phyloP scores from a whole-genome alignment of 2,797 vertebrate species.

The Gallinago nigripennis region DNA sequence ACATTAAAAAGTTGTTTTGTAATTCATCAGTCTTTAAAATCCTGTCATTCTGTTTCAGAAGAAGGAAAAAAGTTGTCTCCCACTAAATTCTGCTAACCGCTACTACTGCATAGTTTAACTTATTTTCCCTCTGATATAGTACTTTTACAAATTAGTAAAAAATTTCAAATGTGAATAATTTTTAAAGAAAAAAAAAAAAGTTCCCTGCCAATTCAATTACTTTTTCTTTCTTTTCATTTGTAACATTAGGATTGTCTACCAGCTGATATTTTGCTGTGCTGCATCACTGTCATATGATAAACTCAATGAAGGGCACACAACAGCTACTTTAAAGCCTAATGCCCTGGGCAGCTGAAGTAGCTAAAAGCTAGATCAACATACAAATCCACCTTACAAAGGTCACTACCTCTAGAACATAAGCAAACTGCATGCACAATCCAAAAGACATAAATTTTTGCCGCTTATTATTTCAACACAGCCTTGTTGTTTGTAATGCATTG shows the following conservation, averaged over 20 bases:
- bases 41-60: background rate
- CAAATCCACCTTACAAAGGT: background rate
- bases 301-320: background rate
- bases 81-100: background rate
- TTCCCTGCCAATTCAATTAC: background rate
- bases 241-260: background rate
- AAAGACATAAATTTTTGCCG: background rate
- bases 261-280: background rate
- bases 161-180: background rate
- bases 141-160: background rate
- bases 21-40: background rate
- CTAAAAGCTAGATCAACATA: background rate
- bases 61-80: background rate
- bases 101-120: background rate
- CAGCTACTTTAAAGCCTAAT: background rate
- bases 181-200: background rate
- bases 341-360: background rate
- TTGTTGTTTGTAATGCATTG: background rate
- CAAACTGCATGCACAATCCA: background rate
- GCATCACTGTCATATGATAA: background rate
- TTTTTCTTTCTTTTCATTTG: background rate
- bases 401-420: background rate
- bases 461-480: background rate
- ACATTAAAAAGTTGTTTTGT: background rate
- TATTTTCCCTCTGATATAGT: background rate